phyloP scores from a whole-genome alignment of 2,888 invertebrate species.

The Xestoiulus laeticollis region DNA sequence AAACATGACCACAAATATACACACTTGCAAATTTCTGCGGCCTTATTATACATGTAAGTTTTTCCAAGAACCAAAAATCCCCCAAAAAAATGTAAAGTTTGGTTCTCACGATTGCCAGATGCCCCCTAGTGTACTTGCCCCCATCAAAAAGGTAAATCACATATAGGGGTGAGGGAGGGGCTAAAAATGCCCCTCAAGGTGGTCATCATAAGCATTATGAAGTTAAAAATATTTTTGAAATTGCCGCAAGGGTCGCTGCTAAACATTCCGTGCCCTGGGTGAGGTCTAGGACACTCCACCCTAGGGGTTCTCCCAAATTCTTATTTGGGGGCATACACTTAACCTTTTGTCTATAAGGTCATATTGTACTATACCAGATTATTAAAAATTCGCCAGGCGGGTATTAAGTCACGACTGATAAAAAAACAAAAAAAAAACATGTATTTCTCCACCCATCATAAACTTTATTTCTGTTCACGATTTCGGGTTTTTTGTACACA shows the following conservation, averaged over 20 bases:
- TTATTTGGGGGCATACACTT: neutral
- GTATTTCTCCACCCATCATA: neutral
- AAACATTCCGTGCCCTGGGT: neutral
- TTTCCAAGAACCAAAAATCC: neutral
- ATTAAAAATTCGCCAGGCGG: conserved; percentile 9
- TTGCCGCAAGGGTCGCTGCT: neutral
- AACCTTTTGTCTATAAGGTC: neutral
- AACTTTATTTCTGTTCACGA: conserved; percentile 18
- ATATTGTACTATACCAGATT: neutral
- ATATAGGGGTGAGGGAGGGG: conserved; percentile 26
- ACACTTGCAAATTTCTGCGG: neutral
- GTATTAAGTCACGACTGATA: conserved; percentile 14
- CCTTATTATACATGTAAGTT: conserved; percentile 26
- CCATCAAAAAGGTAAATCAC: neutral
- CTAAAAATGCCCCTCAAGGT: neutral
- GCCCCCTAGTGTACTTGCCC: neutral
- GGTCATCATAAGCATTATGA: conserved; percentile 18
- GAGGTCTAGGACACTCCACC: neutral
- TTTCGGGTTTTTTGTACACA: neutral
- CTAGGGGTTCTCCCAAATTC: neutral
- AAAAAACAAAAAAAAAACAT: too few relatives aligned
- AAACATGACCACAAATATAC: neutral
- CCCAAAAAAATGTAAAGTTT: neutral
- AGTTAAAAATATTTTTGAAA: neutral
- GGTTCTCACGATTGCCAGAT: conserved; percentile 10